Percentiles rank a stretch among this genome's conserved stretches.
phyloP scores from a whole-genome alignment of 1,140 invertebrate species.

The Aphis gossypii region DNA sequence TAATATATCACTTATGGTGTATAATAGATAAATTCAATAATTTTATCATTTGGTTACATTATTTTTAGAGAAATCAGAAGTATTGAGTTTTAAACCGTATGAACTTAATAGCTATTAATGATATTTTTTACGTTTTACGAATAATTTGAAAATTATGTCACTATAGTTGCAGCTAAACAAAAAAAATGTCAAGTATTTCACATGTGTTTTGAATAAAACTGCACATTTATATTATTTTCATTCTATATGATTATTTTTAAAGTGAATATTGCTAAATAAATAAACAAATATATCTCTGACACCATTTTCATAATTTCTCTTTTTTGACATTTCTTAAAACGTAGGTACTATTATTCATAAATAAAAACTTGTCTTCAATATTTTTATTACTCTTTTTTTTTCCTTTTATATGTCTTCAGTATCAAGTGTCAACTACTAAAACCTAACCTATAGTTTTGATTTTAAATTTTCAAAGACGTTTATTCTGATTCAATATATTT shows the following conservation, averaged over 20 bases:
- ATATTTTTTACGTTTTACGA: not conserved
- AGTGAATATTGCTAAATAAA: slow-evolving; percentile 12
- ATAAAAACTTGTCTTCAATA: not conserved
- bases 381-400: not conserved
- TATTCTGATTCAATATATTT: not conserved
- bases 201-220: not conserved
- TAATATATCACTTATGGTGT: not conserved
- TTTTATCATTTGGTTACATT: not conserved
- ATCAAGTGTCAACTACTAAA: not conserved
- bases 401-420: not conserved
- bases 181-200: not conserved
- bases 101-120: not conserved
- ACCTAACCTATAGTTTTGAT: not conserved
- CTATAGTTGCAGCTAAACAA: not conserved
- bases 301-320: not conserved
- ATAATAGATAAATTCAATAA: not conserved
- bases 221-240: not conserved
- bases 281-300: not conserved
- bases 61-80: not conserved
- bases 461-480: not conserved
- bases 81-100: not conserved
- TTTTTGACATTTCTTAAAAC: not conserved
- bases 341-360: not conserved
- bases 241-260: not conserved
- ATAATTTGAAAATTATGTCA: not conserved